A percentile compares a stretch with the other conserved stretches of the same genome.
phyloP scores from a whole-genome alignment of 2,797 vertebrate genomes.

The Cyclopterus lumpus region DNA sequence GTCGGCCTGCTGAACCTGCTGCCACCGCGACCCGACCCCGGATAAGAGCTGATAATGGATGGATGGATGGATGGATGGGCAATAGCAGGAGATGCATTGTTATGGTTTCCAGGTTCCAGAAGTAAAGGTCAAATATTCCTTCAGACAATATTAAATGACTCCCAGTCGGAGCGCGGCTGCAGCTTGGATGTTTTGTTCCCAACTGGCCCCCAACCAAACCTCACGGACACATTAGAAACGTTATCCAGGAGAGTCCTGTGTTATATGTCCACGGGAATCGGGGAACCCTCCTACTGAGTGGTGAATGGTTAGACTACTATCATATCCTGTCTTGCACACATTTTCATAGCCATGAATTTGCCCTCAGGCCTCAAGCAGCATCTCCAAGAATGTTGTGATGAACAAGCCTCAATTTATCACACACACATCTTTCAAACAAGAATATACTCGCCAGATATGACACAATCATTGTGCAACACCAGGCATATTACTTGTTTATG shows the following conservation, averaged over 20 bases:
- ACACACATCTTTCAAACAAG: conserved; percentile 43
- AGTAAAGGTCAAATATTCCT: background rate
- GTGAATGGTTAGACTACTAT: background rate
- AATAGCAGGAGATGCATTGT: background rate
- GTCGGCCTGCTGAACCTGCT: too few relatives aligned
- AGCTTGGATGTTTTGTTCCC: background rate
- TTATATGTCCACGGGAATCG: background rate
- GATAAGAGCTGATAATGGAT: too few relatives aligned
- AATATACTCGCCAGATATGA: conserved; percentile 24
- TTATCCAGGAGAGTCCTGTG: background rate
- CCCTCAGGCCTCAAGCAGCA: background rate
- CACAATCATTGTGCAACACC: conserved; percentile 28
- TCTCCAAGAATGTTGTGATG: conserved; percentile 14
- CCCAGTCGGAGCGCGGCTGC: background rate
- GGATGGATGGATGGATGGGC: too few relatives aligned
- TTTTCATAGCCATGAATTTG: background rate
- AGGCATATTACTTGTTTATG: conserved; percentile 7
- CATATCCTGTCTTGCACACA: background rate
- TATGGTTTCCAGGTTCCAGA: background rate
- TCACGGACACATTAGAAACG: background rate
- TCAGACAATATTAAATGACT: too few relatives aligned
- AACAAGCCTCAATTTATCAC: conserved; percentile 25
- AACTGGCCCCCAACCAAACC: background rate
- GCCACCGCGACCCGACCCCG: too few relatives aligned
- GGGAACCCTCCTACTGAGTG: background rate